These are phyloP conservation scores for Daktulosphaira vitifoliae DNA, from an alignment of 1,140 invertebrate genomes.

Conservation along the genomic window DNA sequence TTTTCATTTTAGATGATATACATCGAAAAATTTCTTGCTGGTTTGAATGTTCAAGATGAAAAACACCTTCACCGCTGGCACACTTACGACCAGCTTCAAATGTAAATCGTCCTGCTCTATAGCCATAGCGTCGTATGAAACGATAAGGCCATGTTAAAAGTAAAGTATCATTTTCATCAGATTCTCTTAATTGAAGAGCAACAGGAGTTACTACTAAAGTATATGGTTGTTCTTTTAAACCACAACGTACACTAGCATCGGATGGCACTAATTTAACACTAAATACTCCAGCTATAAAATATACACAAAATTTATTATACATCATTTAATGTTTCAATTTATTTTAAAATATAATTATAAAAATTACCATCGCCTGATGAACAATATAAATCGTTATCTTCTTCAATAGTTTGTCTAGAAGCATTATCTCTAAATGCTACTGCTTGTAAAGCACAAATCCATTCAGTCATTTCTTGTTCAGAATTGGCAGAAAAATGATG, in stretches of 20 bases:
- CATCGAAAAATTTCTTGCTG: slow-evolving; percentile 69
- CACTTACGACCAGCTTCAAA: slow-evolving; percentile 87
- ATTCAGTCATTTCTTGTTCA: slow-evolving; percentile 62
- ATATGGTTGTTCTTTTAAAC: slow-evolving; percentile 60
- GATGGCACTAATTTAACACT: slow-evolving; percentile 66
- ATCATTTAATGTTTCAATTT: too few relatives aligned
- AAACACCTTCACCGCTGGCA: slow-evolving; percentile 73
- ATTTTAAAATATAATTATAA: too few relatives aligned
- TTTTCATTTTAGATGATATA: slow-evolving; percentile 69
- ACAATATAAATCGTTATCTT: slow-evolving; percentile 79
- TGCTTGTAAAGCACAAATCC: slow-evolving; percentile 66
- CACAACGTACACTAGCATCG: slow-evolving; percentile 65
- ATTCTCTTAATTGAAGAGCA: slow-evolving; percentile 61
- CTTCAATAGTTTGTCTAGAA: slow-evolving; percentile 58
- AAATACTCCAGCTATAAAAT: slow-evolving; percentile 51
- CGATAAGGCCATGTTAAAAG: slow-evolving; percentile 78
- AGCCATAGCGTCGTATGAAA: slow-evolving; percentile 75
- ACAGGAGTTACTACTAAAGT: slow-evolving; percentile 61
- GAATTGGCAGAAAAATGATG: slow-evolving; percentile 61
- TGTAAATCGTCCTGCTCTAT: slow-evolving; percentile 69
- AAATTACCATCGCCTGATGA: slow-evolving; percentile 58
- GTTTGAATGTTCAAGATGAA: slow-evolving; percentile 66
- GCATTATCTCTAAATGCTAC: slow-evolving; percentile 69
- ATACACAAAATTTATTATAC: neutral
- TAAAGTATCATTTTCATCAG: slow-evolving; percentile 51